A percentile compares a stretch with the other conserved stretches of the same genome.
phyloP scores from a whole-genome alignment of 2,113 vertebrate genomes.

The Saccopteryx bilineata region DNA sequence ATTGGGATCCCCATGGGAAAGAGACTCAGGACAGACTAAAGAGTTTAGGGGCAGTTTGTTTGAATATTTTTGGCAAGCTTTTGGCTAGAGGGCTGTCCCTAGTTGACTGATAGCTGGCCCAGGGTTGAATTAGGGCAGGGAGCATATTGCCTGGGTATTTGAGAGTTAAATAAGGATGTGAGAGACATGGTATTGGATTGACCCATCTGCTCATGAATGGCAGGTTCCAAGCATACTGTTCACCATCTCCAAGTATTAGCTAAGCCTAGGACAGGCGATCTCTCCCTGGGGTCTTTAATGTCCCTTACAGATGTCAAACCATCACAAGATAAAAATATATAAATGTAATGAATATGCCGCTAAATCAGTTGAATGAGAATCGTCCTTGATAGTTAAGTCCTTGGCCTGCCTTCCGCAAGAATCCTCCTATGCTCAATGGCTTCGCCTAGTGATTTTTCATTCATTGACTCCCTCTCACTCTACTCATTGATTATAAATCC shows the following conservation, averaged over 20 bases:
- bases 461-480: no score
- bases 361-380: neutral
- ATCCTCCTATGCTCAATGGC: no score
- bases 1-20: neutral
- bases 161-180: neutral
- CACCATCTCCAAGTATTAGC: neutral
- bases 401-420: neutral
- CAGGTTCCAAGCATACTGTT: neutral
- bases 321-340: neutral
- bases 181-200: fast-evolving
- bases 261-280: neutral
- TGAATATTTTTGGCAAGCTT: neutral
- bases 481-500: neutral
- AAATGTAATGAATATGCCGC: neutral
- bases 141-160: neutral
- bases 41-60: neutral
- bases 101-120: no score
- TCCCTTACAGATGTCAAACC: neutral
- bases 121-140: neutral
- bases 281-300: no score
- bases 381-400: neutral
- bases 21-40: no score
- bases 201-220: neutral
- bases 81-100: no score
- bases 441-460: no score